Base-by-base conservation (phyloP, 1,140 invertebrate genomes). In the Caenorhabditis latens region DNA sequence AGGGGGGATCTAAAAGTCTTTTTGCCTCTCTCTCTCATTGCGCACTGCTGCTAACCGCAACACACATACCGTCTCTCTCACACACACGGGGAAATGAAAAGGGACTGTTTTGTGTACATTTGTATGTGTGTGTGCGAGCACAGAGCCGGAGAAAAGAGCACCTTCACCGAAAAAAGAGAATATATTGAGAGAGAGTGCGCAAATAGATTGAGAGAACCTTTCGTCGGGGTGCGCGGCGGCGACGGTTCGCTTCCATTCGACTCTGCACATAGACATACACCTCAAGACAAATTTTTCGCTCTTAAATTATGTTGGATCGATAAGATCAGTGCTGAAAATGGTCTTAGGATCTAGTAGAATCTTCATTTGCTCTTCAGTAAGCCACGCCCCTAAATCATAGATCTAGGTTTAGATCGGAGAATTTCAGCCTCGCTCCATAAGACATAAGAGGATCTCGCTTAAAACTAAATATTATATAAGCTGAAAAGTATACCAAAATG, bases 71-170 rank as follows among this genome's bases (percentile, higher is more conserved):
- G 11, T 58, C 14, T 8, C 57, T n/a, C 57, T 58, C 19, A 7
- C 57, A n/a, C 57, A 63, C 61, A 40, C 61, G 24, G 21, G 32
- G 21, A 40, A 43, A 16, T 71, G 65, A 71, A 46, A 71, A 46
- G 13, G 65, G 65, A 71, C 65, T 71, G 65, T 65, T 65, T 65
- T 63, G 61, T 63, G 61, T 63, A 63, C 61, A 32, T 63, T 32
- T 21, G 16, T 21, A 14, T 8, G 14, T 19, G 4, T 21, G 16
- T 21, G 57, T 21, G n/a, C n/a, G 57, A 19, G 57, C 57, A 21
- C 24, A 21, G 19, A 14, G n/a, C 57, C n/a, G 32, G 32, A 32
- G 65, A 46, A 46, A 43, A 71, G 65, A 71, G 71, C 71, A 79
- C 71, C 71, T 48, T 79, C 21, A n/a, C 57, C 57, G 57, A 58